phyloP scores from a whole-genome alignment of 1,140 invertebrate species.

The Zeugodacus cucurbitae region DNA sequence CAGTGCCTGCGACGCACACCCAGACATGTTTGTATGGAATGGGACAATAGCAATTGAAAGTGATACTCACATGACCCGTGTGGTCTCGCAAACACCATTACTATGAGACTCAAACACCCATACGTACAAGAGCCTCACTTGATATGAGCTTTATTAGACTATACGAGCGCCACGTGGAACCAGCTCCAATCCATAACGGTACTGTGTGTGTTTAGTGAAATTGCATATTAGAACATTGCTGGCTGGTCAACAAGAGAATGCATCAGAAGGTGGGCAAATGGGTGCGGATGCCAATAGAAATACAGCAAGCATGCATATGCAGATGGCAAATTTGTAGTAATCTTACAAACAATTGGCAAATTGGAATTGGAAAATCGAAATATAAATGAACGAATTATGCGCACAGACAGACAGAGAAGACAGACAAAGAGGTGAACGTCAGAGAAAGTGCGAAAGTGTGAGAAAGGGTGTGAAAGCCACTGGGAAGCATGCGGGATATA shows the following conservation, averaged over 20 bases:
- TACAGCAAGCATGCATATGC: background rate
- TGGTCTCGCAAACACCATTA: background rate
- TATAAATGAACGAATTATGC: constrained; percentile 36
- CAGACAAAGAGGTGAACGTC: background rate
- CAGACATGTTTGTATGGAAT: no score
- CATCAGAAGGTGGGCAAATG: background rate
- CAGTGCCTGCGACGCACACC: background rate
- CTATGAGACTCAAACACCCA: background rate
- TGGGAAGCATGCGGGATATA: background rate
- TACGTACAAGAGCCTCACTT: background rate
- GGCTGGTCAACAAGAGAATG: background rate
- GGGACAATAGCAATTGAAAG: background rate
- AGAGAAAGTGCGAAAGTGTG: background rate
- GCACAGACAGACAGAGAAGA: background rate
- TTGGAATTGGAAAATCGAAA: constrained; percentile 24
- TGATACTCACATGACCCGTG: background rate
- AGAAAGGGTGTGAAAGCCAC: background rate
- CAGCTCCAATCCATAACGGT: background rate
- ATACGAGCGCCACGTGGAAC: background rate
- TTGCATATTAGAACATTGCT: constrained; percentile 12
- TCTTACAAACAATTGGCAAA: constrained; percentile 37
- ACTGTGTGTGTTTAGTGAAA: background rate
- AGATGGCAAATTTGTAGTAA: background rate
- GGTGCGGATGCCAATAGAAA: background rate
- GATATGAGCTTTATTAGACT: background rate